Conservation (phyloP, 2,113 vertebrate genomes). For the Meleagris gallopavo region DNA sequence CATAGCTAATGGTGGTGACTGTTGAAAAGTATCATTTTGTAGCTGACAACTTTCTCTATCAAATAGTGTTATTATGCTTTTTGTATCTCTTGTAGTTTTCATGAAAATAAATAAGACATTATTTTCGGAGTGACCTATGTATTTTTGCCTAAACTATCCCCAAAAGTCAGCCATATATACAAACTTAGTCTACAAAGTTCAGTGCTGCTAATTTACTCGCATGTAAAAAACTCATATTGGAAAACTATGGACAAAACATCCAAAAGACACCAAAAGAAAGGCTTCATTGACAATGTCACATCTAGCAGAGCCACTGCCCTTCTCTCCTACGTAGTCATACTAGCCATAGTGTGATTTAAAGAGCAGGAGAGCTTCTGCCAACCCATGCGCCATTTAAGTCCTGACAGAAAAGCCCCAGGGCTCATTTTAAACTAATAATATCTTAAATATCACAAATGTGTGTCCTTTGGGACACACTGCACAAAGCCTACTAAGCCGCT, state of each 20-base stretch:
- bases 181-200: background rate
- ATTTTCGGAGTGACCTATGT: background rate
- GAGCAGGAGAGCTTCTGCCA: slow-evolving; percentile 16
- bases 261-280: background rate
- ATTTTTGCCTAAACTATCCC: background rate
- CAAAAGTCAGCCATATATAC: background rate
- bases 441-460: slow-evolving; percentile 8
- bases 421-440: slow-evolving; percentile 30
- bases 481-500: slow-evolving; percentile 19
- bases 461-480: slow-evolving; percentile 15
- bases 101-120: too few species aligned
- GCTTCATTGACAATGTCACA: background rate
- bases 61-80: too few species aligned
- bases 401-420: slow-evolving; percentile 12
- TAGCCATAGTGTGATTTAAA: background rate
- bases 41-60: too few species aligned
- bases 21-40: too few species aligned
- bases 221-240: background rate
- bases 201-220: background rate
- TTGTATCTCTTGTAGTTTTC: too few species aligned
- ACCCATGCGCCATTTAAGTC: background rate
- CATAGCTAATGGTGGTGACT: too few species aligned
- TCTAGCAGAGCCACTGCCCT: background rate
- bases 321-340: background rate
- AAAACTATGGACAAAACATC: background rate